Conservation (phyloP, 2,113 vertebrate genomes). For the Aphyosemion australe region DNA sequence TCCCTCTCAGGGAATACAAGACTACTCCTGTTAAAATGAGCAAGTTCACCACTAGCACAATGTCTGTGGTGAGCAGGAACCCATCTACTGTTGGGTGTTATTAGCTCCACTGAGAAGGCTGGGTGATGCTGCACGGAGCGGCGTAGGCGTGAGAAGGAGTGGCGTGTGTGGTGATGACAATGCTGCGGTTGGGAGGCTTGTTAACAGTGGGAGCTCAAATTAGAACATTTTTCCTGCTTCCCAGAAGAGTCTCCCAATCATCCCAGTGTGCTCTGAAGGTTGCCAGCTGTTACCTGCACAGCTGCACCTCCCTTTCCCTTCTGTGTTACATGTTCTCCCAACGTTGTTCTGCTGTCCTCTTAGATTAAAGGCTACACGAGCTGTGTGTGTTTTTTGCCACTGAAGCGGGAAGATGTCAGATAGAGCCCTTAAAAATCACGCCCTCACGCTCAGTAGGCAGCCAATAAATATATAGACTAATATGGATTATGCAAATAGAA, state of each 20-base stretch:
- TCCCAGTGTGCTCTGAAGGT: conserved; percentile 34
- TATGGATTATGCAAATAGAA: conserved; percentile 63
- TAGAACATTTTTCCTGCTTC: conserved; percentile 42
- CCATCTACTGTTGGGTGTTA: conserved; percentile 53
- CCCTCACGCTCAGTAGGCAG: conserved; percentile 43
- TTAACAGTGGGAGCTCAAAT: conserved; percentile 36
- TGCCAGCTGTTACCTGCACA: conserved; percentile 43
- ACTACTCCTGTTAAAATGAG: conserved; percentile 75
- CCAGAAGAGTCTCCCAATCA: conserved; percentile 32
- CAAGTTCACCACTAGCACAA: conserved; percentile 69
- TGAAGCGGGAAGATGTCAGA: conserved; percentile 37
- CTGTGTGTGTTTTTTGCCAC: conserved; percentile 14
- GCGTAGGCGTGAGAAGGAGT: conserved; percentile 13
- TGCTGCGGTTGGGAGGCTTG: conserved; percentile 5
- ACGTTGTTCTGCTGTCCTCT: conserved; percentile 25
- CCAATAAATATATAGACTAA: conserved; percentile 63
- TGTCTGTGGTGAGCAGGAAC: conserved; percentile 72
- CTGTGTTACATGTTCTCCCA: conserved; percentile 17
- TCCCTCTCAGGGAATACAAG: conserved; percentile 54
- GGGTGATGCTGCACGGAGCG: background rate
- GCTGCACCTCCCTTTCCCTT: conserved; percentile 47
- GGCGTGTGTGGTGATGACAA: conserved; percentile 7
- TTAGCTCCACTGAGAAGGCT: conserved; percentile 44
- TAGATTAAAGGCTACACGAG: conserved; percentile 13
- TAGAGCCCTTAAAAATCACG: conserved; percentile 23